A percentile compares a stretch with the other conserved stretches of the same genome.
Evolutionary conservation across 2,797 vertebrate species (phyloP).

Genomic region (Poeciliopsis gracilis): DNA sequence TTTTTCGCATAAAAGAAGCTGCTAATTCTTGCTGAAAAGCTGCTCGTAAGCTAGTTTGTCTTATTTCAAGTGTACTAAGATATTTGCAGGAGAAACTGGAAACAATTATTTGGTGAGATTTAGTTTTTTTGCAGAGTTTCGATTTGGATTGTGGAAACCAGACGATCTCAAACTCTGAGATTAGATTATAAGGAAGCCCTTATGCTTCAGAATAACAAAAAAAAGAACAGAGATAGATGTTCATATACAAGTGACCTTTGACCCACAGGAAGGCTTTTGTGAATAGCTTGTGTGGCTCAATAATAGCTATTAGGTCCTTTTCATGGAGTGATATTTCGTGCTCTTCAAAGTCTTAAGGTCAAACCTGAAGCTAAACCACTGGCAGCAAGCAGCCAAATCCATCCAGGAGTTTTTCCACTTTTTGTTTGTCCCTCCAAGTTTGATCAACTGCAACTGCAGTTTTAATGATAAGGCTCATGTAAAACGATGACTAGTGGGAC

Average conservation of each 20-base stretch:
- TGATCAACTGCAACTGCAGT: background rate
- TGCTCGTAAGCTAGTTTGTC: no score
- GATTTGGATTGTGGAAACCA: no score
- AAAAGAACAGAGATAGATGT: slow-evolving; percentile 16
- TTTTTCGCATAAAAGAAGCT: no score
- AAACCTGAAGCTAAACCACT: background rate
- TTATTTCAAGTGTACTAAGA: no score
- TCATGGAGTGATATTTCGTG: background rate
- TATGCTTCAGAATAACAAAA: no score
- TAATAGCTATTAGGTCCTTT: background rate
- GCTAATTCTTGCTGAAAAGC: no score
- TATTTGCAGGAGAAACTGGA: no score
- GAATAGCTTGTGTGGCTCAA: background rate
- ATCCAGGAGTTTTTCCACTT: background rate
- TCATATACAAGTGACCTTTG: background rate
- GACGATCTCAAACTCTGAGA: no score
- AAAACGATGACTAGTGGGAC: slow-evolving; percentile 32
- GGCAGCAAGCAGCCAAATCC: background rate
- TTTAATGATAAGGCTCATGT: slow-evolving; percentile 41
- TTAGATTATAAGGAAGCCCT: no score
- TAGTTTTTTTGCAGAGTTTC: no score
- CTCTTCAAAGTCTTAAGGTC: background rate
- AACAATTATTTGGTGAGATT: no score
- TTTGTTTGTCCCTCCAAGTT: background rate
- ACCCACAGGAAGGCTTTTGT: background rate